Base-by-base conservation (phyloP, 2,797 vertebrate species). In the Molossus molossus region DNA sequence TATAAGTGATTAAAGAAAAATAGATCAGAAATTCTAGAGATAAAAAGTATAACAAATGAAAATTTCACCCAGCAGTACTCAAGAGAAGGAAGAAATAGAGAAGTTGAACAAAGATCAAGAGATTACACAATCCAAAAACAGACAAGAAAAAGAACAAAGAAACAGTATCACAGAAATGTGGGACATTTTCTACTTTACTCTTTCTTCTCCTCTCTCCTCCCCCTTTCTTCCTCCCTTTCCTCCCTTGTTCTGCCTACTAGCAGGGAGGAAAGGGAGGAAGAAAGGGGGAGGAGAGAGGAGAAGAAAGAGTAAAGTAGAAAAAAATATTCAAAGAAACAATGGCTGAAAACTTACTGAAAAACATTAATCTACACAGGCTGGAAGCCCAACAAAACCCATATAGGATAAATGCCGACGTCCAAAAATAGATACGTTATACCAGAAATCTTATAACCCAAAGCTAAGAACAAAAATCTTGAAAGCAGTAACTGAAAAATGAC, bases 41-140 rank as follows among this genome's bases (percentile, higher is more conserved):
- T 48, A 57, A 64, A 62, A 95, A 48, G 48, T 72, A 72, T 18
- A 89, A 82, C 37, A 84, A 87, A 64, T 79, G 55, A 89, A 95
- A 91, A 89, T 64, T 77, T 64, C 45, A 72, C 29, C 29, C 37
- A 84, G 64, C 72, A 21, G 48, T 40, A 70, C 37, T 79, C 23
- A 64, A 92, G 37, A 58, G 27, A 94, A 81, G 45, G n/a, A 87
- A 81, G 37, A 88, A 77, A 72, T 6, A 76, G 18, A 33, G n/a
- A 60, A 40, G 25, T 5, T 84, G 62, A 72, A 77, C 17, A 77
- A 7, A 88, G 53, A 55, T 87, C 20, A 83, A 76, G 60, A 67
- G 15, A 64, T 57, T 67, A 81, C 82, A 18, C 21, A 82, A 92
- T 53, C 5, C 4, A 60, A 87, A 86, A 80, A 83, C 25, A 86